Evolutionary conservation across 2,888 invertebrate species (phyloP).

Genomic region (Oscheius myriophilus): DNA sequence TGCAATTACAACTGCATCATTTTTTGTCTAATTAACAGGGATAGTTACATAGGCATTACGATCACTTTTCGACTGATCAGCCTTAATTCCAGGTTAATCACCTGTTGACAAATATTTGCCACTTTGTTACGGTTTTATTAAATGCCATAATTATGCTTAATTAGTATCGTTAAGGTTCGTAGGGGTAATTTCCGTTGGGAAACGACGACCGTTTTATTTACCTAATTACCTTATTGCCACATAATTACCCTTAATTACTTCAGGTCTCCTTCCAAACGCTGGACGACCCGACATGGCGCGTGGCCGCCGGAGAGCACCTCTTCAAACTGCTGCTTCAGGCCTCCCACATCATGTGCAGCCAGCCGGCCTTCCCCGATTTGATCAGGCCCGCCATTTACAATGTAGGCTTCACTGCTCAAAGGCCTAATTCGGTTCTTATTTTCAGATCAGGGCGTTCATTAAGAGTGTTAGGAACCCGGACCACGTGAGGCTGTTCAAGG

Average conservation of each 20-base stretch:
- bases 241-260: neutral
- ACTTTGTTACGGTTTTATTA: too few relatives aligned
- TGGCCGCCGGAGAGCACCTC: constrained; percentile 37
- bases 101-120: too few relatives aligned
- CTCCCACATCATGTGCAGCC: constrained; percentile 53
- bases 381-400: constrained; percentile 50
- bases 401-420: constrained; percentile 24
- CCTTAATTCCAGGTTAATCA: too few relatives aligned
- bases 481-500: constrained; percentile 50
- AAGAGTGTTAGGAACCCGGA: constrained; percentile 43
- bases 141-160: too few relatives aligned
- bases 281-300: constrained; percentile 40
- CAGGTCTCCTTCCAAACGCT: constrained; percentile 38
- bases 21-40: too few relatives aligned
- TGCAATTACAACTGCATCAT: too few relatives aligned
- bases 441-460: constrained; percentile 31
- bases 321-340: constrained; percentile 54
- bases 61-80: too few relatives aligned
- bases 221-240: neutral
- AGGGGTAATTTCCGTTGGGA: too few relatives aligned
- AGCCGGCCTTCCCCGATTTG: constrained; percentile 61
- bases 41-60: too few relatives aligned
- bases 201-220: too few relatives aligned
- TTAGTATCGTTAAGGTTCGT: too few relatives aligned
- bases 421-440: neutral